Conservation (phyloP, 2,113 vertebrate species). For the Spermophilus dauricus region DNA sequence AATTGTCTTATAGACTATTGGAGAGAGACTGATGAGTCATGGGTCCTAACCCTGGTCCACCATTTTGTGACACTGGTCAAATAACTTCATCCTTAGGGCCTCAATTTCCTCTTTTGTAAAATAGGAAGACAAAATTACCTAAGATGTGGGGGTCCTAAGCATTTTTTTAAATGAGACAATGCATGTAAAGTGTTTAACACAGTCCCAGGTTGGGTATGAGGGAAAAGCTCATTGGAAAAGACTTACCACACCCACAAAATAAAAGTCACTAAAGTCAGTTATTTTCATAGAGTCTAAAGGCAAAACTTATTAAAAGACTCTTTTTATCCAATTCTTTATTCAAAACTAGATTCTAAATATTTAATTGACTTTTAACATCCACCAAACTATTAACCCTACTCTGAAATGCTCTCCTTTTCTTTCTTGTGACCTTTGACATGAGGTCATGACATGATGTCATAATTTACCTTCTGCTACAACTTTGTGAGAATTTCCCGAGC, state of each 20-base stretch:
- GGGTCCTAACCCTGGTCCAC: not conserved
- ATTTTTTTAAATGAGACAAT: slow-evolving; percentile 38
- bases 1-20: slow-evolving; percentile 1
- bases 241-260: not conserved
- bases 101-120: slow-evolving; percentile 24
- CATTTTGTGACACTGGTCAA: not conserved
- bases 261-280: not conserved
- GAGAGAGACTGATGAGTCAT: not conserved
- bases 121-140: slow-evolving; percentile 1
- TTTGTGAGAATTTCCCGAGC: slow-evolving; percentile 36
- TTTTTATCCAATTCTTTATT: slow-evolving; percentile 19
- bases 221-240: slow-evolving; percentile 22
- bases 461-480: slow-evolving; percentile 48
- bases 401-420: not conserved
- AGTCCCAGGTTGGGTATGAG: not conserved
- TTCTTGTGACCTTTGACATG: slow-evolving; percentile 34
- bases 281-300: slow-evolving; percentile 46
- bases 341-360: slow-evolving; percentile 3
- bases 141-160: not conserved
- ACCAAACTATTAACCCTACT: slow-evolving; percentile 25
- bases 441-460: slow-evolving; percentile 73
- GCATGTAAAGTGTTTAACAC: not conserved
- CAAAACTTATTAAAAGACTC: slow-evolving; percentile 7
- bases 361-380: slow-evolving; percentile 30
- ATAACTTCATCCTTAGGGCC: not conserved